Percentiles rank a stretch among this genome's conserved stretches.
Evolutionary conservation across 2,888 invertebrate species (phyloP).

Genomic region (Noctua janthe): DNA sequence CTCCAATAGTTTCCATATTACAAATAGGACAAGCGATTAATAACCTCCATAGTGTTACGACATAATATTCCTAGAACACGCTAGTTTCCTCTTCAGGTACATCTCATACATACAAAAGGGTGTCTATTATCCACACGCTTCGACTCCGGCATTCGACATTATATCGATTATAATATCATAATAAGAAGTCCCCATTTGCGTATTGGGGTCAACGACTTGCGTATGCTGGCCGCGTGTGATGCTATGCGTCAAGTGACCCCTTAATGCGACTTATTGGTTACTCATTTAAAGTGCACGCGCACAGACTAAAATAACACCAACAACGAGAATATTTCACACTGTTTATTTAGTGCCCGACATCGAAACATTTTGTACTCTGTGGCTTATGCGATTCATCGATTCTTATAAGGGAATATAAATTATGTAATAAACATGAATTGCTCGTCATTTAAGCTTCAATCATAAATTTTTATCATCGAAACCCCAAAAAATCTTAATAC

Average conservation of each 20-base stretch:
- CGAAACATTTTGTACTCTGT: slow-evolving; percentile 33
- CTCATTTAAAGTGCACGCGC: slow-evolving; percentile 85
- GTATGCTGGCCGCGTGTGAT: slow-evolving; percentile 84
- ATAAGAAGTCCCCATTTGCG: slow-evolving; percentile 79
- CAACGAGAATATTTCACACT: slow-evolving; percentile 49
- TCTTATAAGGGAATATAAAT: slow-evolving; percentile 60
- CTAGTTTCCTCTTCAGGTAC: slow-evolving; percentile 55
- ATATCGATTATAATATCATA: slow-evolving; percentile 75
- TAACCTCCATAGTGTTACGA: slow-evolving; percentile 39
- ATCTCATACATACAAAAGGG: slow-evolving; percentile 60
- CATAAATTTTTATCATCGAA: slow-evolving; percentile 73
- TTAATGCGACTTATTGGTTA: slow-evolving; percentile 88
- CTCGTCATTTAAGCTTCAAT: slow-evolving; percentile 50
- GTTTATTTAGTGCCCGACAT: slow-evolving; percentile 46
- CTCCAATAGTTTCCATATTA: slow-evolving; percentile 29
- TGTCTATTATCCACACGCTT: slow-evolving; percentile 59
- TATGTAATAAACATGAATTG: slow-evolving; percentile 64
- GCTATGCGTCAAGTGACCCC: slow-evolving; percentile 87
- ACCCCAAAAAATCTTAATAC: slow-evolving; percentile 54
- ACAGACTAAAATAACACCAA: slow-evolving; percentile 72
- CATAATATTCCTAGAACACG: slow-evolving; percentile 47
- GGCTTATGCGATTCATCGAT: slow-evolving; percentile 44
- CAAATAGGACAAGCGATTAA: slow-evolving; percentile 52
- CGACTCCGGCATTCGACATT: slow-evolving; percentile 64
- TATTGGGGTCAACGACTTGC: slow-evolving; percentile 87